These are phyloP conservation scores for Catalaphyllia jardinei DNA, from an alignment of 64 coral and sea anemone genomes.

Conservation along the genomic window DNA sequence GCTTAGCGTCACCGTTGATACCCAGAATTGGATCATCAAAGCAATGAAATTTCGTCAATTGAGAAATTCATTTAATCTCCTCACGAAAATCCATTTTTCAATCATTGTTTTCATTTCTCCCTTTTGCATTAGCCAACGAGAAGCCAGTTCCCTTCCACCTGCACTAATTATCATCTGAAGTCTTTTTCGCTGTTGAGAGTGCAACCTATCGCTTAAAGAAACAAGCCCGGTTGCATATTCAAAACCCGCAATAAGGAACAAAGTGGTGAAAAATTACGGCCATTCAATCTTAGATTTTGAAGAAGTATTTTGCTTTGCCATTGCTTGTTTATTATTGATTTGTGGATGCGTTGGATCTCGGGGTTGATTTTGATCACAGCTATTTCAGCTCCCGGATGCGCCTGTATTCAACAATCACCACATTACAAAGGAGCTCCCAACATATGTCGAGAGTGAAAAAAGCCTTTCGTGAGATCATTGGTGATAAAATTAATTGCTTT, in stretches of 20 bases:
- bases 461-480: not conserved
- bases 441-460: not conserved
- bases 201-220: not conserved
- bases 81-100: not conserved
- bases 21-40: not conserved
- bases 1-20: not conserved
- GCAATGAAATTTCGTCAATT: not conserved
- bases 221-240: not conserved
- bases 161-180: not conserved
- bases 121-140: not conserved
- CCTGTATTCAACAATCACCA: not conserved
- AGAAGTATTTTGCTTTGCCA: too few relatives aligned
- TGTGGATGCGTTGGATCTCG: too few relatives aligned
- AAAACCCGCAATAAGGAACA: not conserved
- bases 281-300: too few relatives aligned
- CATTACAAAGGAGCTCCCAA: not conserved
- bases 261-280: not conserved
- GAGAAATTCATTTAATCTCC: not conserved
- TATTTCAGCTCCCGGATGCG: constrained; percentile 7
- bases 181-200: not conserved
- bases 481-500: not conserved
- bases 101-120: not conserved
- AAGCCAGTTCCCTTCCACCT: not conserved
- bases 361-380: too few relatives aligned
- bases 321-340: too few relatives aligned